Conservation (phyloP, 37 sponge, comb jelly and placozoan species). For the Bolinopsis microptera region DNA sequence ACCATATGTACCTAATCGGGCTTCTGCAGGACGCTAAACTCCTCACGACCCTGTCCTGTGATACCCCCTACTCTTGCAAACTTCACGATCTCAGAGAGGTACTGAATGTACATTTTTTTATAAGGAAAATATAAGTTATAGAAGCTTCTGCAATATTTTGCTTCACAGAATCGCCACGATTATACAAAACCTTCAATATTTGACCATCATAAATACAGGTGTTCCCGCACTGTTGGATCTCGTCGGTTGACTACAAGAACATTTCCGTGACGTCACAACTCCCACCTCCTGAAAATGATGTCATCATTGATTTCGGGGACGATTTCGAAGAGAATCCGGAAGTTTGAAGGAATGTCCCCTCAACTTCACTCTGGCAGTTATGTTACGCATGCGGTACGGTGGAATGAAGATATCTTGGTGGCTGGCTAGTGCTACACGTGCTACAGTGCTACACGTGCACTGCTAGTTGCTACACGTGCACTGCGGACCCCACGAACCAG, state of each 20-base stretch:
- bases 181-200: too few relatives aligned
- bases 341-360: not conserved
- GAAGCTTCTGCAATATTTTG: too few relatives aligned
- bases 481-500: too few relatives aligned
- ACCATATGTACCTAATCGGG: constrained; percentile 56
- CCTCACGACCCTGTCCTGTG: constrained; percentile 13
- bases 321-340: not conserved
- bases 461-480: too few relatives aligned
- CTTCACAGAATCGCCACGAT: too few relatives aligned
- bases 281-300: not conserved
- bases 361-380: too few relatives aligned
- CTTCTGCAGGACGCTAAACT: not conserved
- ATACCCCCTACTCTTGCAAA: not conserved
- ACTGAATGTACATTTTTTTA: not conserved
- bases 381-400: too few relatives aligned
- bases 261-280: not conserved
- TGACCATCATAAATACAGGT: too few relatives aligned
- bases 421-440: too few relatives aligned
- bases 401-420: too few relatives aligned
- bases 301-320: constrained; percentile 1
- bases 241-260: not conserved
- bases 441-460: too few relatives aligned
- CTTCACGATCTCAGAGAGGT: not conserved
- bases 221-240: constrained; percentile 3
- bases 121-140: too few relatives aligned